Base-by-base conservation (phyloP, 2,113 vertebrate genomes). In the Xiphorhynchus elegans region DNA sequence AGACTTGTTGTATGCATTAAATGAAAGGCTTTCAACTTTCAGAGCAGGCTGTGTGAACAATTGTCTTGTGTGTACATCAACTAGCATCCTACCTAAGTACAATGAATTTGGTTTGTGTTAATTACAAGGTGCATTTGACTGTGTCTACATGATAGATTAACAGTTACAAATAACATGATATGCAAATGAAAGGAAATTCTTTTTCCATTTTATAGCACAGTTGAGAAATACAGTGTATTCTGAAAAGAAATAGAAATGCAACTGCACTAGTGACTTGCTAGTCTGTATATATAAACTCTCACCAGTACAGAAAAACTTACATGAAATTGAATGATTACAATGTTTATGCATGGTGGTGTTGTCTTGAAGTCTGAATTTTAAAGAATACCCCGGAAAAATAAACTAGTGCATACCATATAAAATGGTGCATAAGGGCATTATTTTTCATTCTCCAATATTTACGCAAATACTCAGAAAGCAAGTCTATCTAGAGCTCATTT, bases 61-160 rank as follows among this genome's bases (percentile, higher is more conserved):
- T 72, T 84, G 77, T 64, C 77, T 73, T 42, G 42, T 35, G 15
- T 70, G 59, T 83, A 67, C 93, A 59, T 91, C 87, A 90, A 12
- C 59, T n/a, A 40, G 40, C 42, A 66, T 76, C 55, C 72, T 73
- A 94, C 83, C 59, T 74, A 90, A 92, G 46, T 81, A 79, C 42
- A 64, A 44, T 90, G 88, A 86, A 80, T 93, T 94, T 79, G 47
- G 75, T 53, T 87, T 87, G 40, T 88, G 69, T 84, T 95, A 94
- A 96, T 96, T 95, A 87, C 74, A 77, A 92, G 79, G 82, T 93
- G 59, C 79, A 79, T 94, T 96, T 93, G 63, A 67, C 83, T 94
- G 53, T 80, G 63, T 90, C 94, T 94, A 33, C 42, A 13, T 80
- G 81, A 92, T 82, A 89, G 81, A 95, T 82, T 93, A 94, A 73